A percentile compares a stretch with the other conserved stretches of the same genome.
Evolutionary conservation across 2,797 vertebrate genomes (phyloP).

Genomic region (Podargus strigoides): DNA sequence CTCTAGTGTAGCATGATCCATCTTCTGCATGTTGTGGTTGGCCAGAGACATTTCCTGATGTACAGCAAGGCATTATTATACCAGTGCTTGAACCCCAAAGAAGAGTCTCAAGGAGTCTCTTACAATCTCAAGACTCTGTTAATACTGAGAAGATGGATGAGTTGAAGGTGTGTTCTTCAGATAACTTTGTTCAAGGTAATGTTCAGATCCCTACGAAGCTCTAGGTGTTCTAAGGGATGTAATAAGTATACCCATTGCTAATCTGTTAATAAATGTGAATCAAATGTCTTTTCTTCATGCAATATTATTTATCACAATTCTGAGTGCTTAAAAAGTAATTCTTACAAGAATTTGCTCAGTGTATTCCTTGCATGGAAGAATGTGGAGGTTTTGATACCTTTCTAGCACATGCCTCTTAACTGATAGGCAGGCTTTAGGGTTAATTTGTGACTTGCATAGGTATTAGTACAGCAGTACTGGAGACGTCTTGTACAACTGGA

Average conservation of each 20-base stretch:
- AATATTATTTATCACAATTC: not conserved
- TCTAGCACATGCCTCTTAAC: slow-evolving; percentile 16
- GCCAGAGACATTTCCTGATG: not conserved
- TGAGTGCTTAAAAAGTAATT: not conserved
- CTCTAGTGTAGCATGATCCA: rapidly evolving
- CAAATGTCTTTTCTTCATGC: not conserved
- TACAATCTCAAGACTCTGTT: not conserved
- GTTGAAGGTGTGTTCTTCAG: not conserved
- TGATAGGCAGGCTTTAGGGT: not conserved
- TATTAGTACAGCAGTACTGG: not conserved
- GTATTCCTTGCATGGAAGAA: not conserved
- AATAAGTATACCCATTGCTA: not conserved
- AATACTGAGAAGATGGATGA: not conserved
- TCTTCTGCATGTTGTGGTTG: not conserved
- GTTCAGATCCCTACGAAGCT: too few species aligned
- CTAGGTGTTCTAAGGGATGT: not conserved
- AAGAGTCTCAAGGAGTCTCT: not conserved
- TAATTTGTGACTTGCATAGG: slow-evolving; percentile 40
- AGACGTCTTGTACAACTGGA: not conserved
- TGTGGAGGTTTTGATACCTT: not conserved
- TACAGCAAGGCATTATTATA: not conserved
- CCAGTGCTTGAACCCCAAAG: not conserved
- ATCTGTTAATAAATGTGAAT: not conserved
- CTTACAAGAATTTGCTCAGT: not conserved
- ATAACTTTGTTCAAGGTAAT: not conserved